Percentiles rank a stretch among this genome's conserved stretches.
These are phyloP conservation scores for Synergus gifuensis DNA, from an alignment of 2,888 invertebrate species.

Conservation along the genomic window DNA sequence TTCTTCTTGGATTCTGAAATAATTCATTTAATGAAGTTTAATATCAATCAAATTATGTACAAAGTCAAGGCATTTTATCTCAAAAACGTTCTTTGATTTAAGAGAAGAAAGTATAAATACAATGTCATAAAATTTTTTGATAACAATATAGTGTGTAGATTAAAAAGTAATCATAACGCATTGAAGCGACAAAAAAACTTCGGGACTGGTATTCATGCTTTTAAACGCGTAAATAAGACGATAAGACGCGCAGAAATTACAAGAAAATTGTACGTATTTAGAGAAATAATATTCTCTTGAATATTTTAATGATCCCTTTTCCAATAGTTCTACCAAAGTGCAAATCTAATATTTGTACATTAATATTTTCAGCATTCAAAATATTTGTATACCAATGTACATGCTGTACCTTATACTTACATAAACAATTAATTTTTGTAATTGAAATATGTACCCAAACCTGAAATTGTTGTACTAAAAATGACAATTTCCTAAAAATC, in stretches of 20 bases:
- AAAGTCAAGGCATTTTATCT: no score
- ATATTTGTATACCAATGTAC: neutral
- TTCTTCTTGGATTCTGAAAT: constrained; percentile 86
- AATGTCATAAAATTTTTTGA: neutral
- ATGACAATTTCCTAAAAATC: no score
- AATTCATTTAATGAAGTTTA: neutral
- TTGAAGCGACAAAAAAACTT: no score
- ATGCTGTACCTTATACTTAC: neutral
- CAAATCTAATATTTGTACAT: no score
- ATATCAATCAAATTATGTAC: neutral
- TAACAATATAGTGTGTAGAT: no score
- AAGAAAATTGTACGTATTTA: neutral
- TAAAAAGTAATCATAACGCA: no score
- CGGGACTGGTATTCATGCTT: neutral
- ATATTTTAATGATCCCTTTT: no score
- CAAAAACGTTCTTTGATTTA: neutral
- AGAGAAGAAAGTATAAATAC: neutral
- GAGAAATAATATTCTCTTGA: neutral
- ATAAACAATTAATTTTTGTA: neutral
- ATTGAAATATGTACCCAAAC: no score
- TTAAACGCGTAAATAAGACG: neutral
- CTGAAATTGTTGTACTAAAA: no score
- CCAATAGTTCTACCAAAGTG: no score
- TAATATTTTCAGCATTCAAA: neutral
- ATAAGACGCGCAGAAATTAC: neutral